Conservation (phyloP, 2,797 vertebrate species). For the Lagorchestes hirsutus region DNA sequence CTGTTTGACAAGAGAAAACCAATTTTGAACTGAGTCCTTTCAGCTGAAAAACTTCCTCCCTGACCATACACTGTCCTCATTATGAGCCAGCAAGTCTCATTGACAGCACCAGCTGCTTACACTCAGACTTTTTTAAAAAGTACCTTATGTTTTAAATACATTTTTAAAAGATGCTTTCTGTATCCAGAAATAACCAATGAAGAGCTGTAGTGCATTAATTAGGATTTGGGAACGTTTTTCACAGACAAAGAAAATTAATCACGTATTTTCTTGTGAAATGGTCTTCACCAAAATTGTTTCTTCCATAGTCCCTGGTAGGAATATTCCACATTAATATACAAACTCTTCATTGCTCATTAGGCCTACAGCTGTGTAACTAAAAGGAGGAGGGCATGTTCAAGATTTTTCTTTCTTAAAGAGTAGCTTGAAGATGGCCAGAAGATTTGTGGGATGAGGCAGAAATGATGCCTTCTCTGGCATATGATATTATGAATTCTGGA, state of each 20-base stretch:
- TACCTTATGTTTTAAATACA: slow-evolving; percentile 10
- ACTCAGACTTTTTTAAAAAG: background rate
- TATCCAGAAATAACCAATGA: slow-evolving; percentile 1
- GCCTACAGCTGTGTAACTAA: background rate
- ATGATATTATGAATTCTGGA: background rate
- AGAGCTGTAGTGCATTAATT: background rate
- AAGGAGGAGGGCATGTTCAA: background rate
- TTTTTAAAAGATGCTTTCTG: background rate
- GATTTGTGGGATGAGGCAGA: background rate
- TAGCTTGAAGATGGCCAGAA: background rate
- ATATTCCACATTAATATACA: background rate
- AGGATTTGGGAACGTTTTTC: background rate
- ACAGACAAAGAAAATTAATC: slow-evolving; percentile 1
- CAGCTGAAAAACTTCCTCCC: background rate
- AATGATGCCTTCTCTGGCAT: background rate
- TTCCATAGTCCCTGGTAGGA: background rate
- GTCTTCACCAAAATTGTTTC: background rate
- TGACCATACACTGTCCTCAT: background rate
- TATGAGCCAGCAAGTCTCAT: background rate
- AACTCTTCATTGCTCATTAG: background rate
- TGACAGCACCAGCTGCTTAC: slow-evolving; percentile 2
- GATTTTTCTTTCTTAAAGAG: background rate
- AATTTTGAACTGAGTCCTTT: background rate
- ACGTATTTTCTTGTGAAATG: background rate
- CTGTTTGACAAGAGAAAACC: background rate